Evolutionary conservation across 2,797 vertebrate species (phyloP).

Genomic region (Pipistrellus pipistrellus): DNA sequence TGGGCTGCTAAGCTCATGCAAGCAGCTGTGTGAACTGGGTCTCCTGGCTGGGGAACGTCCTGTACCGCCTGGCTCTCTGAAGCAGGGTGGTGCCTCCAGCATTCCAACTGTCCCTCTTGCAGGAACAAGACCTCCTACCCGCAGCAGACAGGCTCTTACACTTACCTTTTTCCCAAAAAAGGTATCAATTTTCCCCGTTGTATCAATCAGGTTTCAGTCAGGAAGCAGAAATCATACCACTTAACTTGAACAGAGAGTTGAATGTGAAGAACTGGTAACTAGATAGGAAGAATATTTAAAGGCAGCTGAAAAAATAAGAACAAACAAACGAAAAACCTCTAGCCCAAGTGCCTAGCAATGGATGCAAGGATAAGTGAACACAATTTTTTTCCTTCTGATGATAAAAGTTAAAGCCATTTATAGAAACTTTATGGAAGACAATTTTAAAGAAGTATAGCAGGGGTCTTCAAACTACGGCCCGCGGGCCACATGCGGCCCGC

Average conservation of each 20-base stretch:
- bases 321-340: background rate
- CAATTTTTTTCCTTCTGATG: background rate
- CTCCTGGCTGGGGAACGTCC: background rate
- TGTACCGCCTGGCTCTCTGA: rapidly evolving
- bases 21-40: background rate
- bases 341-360: background rate
- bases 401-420: slow-evolving; percentile 52
- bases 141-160: background rate
- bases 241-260: background rate
- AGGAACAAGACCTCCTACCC: background rate
- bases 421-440: background rate
- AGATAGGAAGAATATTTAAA: background rate
- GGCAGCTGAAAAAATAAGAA: background rate
- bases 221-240: background rate
- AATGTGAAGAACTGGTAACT: background rate
- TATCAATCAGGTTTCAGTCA: background rate
- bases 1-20: background rate
- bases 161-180: background rate
- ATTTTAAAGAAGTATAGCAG: slow-evolving; percentile 25
- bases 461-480: no score
- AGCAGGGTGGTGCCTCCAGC: no score
- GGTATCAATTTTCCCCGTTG: no score
- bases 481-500: no score
- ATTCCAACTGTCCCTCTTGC: background rate
- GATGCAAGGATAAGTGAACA: background rate